Evolutionary conservation across 2,888 invertebrate genomes (phyloP).

Genomic region (Pseudococcus longispinus): DNA sequence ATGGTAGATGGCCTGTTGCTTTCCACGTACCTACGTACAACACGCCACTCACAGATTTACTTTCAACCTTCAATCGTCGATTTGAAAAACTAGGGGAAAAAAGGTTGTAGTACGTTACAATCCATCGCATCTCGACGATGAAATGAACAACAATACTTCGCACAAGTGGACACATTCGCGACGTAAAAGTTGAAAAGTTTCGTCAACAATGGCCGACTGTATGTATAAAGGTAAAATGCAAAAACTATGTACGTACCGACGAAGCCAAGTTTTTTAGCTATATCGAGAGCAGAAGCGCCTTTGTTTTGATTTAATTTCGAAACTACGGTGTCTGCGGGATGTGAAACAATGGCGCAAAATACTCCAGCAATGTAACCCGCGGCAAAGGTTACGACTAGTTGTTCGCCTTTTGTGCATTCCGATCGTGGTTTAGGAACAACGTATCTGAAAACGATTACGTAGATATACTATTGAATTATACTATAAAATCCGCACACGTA

Average conservation of each 20-base stretch:
- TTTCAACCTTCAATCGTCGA: neutral
- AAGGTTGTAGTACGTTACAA: neutral
- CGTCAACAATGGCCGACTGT: slow-evolving; percentile 23
- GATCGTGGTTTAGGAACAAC: slow-evolving; percentile 94
- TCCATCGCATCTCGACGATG: neutral
- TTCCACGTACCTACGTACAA: neutral
- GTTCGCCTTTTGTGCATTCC: slow-evolving; percentile 91
- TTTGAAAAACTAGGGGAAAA: too few species aligned
- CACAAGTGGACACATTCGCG: slow-evolving; percentile 38
- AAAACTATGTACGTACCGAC: slow-evolving; percentile 63
- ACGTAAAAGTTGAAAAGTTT: slow-evolving; percentile 25
- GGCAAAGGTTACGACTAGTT: slow-evolving; percentile 91
- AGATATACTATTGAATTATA: slow-evolving; percentile 17
- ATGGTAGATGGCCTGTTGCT: slow-evolving; percentile 27
- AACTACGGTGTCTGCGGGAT: slow-evolving; percentile 96
- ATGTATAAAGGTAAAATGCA: slow-evolving; percentile 47
- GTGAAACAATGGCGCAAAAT: slow-evolving; percentile 98
- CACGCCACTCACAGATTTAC: neutral
- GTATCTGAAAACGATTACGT: slow-evolving; percentile 64
- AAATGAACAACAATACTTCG: neutral
- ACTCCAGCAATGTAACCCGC: slow-evolving; percentile 97
- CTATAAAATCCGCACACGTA: neutral
- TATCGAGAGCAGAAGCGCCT: slow-evolving; percentile 74
- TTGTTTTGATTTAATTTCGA: slow-evolving; percentile 95
- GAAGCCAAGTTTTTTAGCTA: slow-evolving; percentile 78